Evolutionary conservation across 2,113 vertebrate genomes (phyloP).

Genomic region (Hippopotamus amphibius): DNA sequence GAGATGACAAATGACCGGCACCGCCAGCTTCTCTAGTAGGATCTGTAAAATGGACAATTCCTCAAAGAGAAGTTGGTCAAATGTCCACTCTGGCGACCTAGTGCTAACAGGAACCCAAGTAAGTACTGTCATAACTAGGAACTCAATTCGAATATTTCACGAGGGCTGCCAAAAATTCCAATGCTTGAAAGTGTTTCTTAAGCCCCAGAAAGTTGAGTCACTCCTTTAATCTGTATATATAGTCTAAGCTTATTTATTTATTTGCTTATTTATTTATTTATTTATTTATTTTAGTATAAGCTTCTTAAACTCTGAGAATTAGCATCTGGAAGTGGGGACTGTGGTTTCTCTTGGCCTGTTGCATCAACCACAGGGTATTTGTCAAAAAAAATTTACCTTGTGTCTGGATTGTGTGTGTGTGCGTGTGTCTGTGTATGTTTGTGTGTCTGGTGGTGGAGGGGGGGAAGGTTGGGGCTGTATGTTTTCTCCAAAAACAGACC

Average conservation of each 20-base stretch:
- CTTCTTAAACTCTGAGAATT: neutral
- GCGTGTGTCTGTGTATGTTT: neutral
- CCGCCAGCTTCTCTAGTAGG: neutral
- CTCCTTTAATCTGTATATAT: neutral
- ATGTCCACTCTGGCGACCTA: neutral
- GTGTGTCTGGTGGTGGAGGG: neutral
- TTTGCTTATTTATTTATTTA: no score
- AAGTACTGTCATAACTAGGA: neutral
- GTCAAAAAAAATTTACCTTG: neutral
- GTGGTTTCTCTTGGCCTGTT: neutral
- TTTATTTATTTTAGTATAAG: no score
- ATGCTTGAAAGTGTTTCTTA: neutral
- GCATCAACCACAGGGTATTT: neutral
- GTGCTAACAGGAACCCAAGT: neutral
- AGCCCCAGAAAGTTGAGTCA: neutral
- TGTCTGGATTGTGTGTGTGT: neutral
- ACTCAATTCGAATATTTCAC: neutral
- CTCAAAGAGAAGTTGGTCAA: neutral
- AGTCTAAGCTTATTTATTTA: neutral
- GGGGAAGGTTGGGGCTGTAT: neutral
- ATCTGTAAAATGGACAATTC: neutral
- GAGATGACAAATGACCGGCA: neutral
- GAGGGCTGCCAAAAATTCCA: neutral
- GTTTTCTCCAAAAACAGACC: neutral
- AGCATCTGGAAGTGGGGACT: neutral